Percentiles rank a stretch among this genome's conserved stretches.
phyloP scores from a whole-genome alignment of 2,888 invertebrate species.

The Phorcus lineatus region DNA sequence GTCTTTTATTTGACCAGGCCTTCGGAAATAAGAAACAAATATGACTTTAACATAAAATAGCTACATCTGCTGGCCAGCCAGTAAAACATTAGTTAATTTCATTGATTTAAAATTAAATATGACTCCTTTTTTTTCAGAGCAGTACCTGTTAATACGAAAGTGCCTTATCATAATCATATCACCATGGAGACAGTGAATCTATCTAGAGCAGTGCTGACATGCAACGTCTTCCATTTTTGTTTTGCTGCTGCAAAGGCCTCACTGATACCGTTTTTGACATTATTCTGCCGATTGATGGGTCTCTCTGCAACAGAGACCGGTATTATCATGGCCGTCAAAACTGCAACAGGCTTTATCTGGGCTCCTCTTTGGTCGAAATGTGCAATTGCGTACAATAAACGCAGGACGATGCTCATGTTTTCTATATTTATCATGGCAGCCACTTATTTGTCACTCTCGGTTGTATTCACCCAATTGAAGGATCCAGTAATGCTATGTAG shows the following conservation, averaged over 20 bases:
- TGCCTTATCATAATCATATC: background rate
- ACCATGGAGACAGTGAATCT: slow-evolving; percentile 55
- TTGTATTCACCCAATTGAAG: slow-evolving; percentile 46
- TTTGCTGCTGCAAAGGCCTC: slow-evolving; percentile 67
- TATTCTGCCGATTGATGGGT: slow-evolving; percentile 67
- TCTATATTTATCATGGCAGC: slow-evolving; percentile 66
- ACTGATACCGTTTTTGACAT: slow-evolving; percentile 68
- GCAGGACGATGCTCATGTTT: slow-evolving; percentile 62
- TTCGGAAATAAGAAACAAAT: no score
- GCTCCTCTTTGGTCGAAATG: slow-evolving; percentile 69
- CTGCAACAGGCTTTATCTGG: slow-evolving; percentile 62
- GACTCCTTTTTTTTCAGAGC: background rate
- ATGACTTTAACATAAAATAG: no score
- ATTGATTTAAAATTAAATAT: background rate
- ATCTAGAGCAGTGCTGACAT: slow-evolving; percentile 57
- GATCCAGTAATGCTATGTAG: background rate
- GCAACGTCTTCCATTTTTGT: slow-evolving; percentile 65
- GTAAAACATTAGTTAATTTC: no score
- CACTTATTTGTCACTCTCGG: slow-evolving; percentile 62
- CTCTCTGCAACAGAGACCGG: slow-evolving; percentile 68
- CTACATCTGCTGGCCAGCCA: no score
- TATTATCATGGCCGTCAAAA: slow-evolving; percentile 63
- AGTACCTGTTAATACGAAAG: background rate
- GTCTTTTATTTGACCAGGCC: no score
- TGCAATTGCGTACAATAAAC: slow-evolving; percentile 64